Base-by-base conservation (phyloP, 2,888 invertebrate species). In the Mantis religiosa region DNA sequence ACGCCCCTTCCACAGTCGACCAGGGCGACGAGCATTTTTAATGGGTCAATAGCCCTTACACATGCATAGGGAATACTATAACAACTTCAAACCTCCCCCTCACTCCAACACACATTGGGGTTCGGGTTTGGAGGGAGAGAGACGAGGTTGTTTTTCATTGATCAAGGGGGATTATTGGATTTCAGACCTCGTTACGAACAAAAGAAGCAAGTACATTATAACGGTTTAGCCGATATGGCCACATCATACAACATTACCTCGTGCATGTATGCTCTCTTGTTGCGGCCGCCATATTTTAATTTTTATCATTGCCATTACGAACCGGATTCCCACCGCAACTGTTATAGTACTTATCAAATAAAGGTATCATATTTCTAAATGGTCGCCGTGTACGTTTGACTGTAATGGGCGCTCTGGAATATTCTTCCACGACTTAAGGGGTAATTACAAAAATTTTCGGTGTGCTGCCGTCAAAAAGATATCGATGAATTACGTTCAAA, bases 11-110 rank as follows among this genome's bases (percentile, higher is more conserved):
- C 54, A 71, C 54, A 71, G 54, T 25, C 54, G 54, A 71, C 54
- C 54, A 71, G 84, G 88, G 47, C 84, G 41, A 85, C 85, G 88
- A 81, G 85, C 85, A 88, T 82, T 88, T 85, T 85, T 85, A 88
- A 88, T 88, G 82, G 88, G 88, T 88, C 85, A 88, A 88, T 85
- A 88, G 85, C 88, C 88, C 34, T 81, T 88, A 82, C 82, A 88
- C 88, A 88, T 88, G 88, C 88, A 88, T 47, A 84, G 84, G 85
- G 82, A 85, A 88, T 82, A 88, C 82, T 71, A 88, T 82, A 54
- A 84, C 84, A 54, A 54, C 81, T 86, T 81, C 71, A 15, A 28
- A 47, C 41, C 30, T 82, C 87, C 87, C 14, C 30, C 7, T 82
- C 83, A 41, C n/a, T 28, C 81, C 20, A 30, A 82, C 30, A 85